Conservation (phyloP, 2,888 invertebrate genomes). For the Ormia ochracea region DNA sequence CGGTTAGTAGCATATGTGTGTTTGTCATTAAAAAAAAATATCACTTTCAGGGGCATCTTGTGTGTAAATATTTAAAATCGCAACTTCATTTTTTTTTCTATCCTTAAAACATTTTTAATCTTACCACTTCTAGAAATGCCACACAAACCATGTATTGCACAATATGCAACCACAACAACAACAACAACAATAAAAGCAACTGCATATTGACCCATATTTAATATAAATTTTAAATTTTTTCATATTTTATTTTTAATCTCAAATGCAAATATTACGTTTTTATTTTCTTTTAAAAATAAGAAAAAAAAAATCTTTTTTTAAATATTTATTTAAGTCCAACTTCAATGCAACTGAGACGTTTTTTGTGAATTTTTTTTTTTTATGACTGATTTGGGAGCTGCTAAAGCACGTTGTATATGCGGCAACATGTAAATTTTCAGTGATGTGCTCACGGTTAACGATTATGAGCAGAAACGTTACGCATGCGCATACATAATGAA, state of each 20-base stretch:
- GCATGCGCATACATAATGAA: constrained; percentile 57
- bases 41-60: no score
- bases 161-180: neutral
- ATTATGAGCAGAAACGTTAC: constrained; percentile 52
- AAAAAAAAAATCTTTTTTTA: constrained; percentile 26
- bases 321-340: constrained; percentile 45
- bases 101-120: neutral
- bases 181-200: neutral
- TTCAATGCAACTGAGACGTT: constrained; percentile 19
- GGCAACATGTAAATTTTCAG: no score
- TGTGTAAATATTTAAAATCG: neutral
- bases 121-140: neutral
- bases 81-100: neutral
- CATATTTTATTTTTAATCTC: constrained; percentile 30
- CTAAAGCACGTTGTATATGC: constrained; percentile 13
- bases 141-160: constrained; percentile 13
- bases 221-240: neutral
- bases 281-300: constrained; percentile 31
- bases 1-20: no score
- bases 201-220: constrained; percentile 44
- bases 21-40: no score
- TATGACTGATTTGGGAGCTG: constrained; percentile 10
- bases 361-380: constrained; percentile 32
- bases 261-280: constrained; percentile 50
- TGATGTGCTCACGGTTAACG: constrained; percentile 22